Evolutionary conservation across 2,888 invertebrate species (phyloP), one percentile per base, ranked within the genome.

Genomic region (Drosophila silvestris): DNA sequence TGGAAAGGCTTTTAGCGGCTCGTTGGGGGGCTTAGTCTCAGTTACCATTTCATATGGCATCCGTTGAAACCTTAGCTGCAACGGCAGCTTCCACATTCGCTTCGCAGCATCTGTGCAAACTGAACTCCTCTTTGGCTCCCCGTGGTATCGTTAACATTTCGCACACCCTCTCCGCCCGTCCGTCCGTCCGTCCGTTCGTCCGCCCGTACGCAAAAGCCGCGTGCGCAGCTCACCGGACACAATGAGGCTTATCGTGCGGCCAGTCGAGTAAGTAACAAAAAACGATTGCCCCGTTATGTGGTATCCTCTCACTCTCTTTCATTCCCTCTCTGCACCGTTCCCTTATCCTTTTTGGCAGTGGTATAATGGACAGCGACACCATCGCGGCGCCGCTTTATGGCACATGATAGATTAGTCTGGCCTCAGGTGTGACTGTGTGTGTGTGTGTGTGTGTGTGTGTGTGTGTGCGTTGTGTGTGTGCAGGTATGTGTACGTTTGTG

Each of bases 331-430:
- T 28, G 6, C 19, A 6, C 5, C 28, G 10, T 12, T 39, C 12
- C 22, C 12, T 26, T 58, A 53, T 54, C 44, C 22, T 39, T 35
- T 73, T 37, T 28, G 56, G 56, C 56, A 37, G 59, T 57, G 61
- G 52, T 28, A 77, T 72, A 77, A 80, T 72, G 79, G 65, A 59
- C 59, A 69, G 59, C 81, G 70, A 70, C 82, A 65, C 68, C 65
- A 56, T 59, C 69, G 74, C 44, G 66, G 59, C 76, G 73, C 68
- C 91, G 81, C 89, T 88, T 85, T 88, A 89, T 85, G 88, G 82
- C 91, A 89, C 91, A 88, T 88, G 91, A 88, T 90, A 88, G 87
- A 88, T 88, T 90, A 88, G 87, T 81, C 86, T 75, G 85, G 89
- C 77, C 89, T 76, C 87, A 88, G 87, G 87, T 88, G 91, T 77